phyloP scores from a whole-genome alignment of 1,140 invertebrate species.

The Bombus cullumanus region DNA sequence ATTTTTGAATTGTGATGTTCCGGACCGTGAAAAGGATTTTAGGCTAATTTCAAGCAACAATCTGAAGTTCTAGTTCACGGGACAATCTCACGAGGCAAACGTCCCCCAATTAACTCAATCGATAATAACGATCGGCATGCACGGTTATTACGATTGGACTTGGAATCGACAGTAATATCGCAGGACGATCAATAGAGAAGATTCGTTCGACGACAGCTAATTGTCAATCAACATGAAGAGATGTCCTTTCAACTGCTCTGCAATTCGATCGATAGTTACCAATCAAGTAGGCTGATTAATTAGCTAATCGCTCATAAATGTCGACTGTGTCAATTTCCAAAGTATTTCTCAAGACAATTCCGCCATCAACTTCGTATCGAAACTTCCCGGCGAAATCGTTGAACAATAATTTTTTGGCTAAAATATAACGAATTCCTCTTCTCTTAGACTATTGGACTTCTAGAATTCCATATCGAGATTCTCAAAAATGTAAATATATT shows the following conservation, averaged over 20 bases:
- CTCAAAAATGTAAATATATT: no score
- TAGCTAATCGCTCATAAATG: constrained; percentile 17
- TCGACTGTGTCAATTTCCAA: neutral
- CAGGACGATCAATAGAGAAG: constrained; percentile 9
- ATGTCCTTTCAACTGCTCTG: neutral
- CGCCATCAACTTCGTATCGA: no score
- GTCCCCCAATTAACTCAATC: neutral
- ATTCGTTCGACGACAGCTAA: constrained; percentile 31
- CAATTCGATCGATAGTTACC: constrained; percentile 33
- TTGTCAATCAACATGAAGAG: constrained; percentile 40
- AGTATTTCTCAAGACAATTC: neutral
- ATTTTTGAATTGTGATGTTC: no score
- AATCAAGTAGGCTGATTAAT: constrained; percentile 27
- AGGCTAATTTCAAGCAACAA: no score
- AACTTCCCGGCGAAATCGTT: no score
- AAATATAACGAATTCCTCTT: no score
- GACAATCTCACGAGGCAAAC: neutral
- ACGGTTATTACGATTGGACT: neutral
- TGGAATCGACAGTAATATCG: neutral
- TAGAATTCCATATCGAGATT: no score
- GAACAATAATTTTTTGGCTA: no score
- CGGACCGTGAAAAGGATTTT: neutral
- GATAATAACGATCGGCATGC: neutral
- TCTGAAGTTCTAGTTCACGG: neutral
- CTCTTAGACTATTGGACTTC: no score